These are phyloP conservation scores for Rattus rattus DNA, from an alignment of 2,113 vertebrate genomes.

Conservation along the genomic window DNA sequence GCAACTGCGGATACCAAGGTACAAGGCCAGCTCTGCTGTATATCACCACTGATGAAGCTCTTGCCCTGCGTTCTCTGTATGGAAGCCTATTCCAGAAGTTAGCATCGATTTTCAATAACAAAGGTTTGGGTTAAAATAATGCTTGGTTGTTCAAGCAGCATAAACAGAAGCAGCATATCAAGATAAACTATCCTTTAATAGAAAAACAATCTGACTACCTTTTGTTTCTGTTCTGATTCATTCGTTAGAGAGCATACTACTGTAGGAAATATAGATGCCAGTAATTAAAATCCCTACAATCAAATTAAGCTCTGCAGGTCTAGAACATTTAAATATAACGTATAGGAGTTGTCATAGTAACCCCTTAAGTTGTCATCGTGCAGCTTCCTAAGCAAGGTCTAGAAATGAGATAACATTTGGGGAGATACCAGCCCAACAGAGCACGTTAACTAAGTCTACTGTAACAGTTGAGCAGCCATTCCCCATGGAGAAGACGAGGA, in stretches of 20 bases:
- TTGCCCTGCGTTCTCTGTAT: no score
- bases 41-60: not conserved
- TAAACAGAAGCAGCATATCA: not conserved
- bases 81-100: not conserved
- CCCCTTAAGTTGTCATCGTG: conserved; percentile 24
- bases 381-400: conserved; percentile 2
- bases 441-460: conserved; percentile 1
- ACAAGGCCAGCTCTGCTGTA: not conserved
- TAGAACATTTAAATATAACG: conserved; percentile 32
- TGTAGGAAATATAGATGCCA: conserved; percentile 51
- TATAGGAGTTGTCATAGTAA: conserved; percentile 61
- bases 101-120: not conserved
- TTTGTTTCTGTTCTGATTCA: conserved; percentile 30
- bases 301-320: conserved; percentile 40
- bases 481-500: conserved; percentile 2
- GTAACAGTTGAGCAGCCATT: conserved; percentile 33
- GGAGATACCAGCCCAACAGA: not conserved
- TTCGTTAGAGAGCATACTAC: conserved; percentile 46
- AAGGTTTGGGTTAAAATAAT: conserved; percentile 12
- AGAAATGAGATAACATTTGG: not conserved
- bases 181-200: conserved; percentile 44
- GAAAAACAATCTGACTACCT: not conserved
- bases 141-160: not conserved
- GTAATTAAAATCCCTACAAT: conserved; percentile 63
- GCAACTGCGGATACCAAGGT: not conserved